These are phyloP conservation scores for Protonemura montana DNA, from an alignment of 2,888 invertebrate genomes.

Conservation along the genomic window DNA sequence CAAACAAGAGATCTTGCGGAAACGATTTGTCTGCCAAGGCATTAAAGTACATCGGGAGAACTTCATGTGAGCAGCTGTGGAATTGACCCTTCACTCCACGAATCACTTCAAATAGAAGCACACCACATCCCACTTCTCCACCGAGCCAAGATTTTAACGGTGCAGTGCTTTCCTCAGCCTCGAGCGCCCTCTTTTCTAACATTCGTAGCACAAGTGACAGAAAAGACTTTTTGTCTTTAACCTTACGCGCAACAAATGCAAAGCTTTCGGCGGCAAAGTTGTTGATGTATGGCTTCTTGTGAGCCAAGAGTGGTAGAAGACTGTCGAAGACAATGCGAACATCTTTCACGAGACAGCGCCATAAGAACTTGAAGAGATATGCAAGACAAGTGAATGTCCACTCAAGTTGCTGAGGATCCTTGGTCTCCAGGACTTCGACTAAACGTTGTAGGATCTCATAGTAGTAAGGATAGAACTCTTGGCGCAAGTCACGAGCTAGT, in stretches of 20 bases:
- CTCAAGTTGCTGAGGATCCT: conserved; percentile 86
- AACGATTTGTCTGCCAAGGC: conserved; percentile 65
- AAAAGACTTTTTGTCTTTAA: conserved; percentile 79
- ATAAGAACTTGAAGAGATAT: conserved; percentile 88
- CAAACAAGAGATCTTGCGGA: conserved; percentile 66
- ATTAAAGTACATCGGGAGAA: conserved; percentile 73
- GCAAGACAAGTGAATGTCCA: conserved; percentile 87
- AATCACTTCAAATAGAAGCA: conserved; percentile 87
- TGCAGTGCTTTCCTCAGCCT: too few relatives aligned
- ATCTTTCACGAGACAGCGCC: conserved; percentile 82
- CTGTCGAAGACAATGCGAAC: conserved; percentile 75
- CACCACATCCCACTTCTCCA: conserved; percentile 81
- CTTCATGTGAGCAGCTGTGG: conserved; percentile 80
- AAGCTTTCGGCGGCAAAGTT: conserved; percentile 97
- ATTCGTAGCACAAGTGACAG: conserved; percentile 73
- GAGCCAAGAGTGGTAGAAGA: conserved; percentile 78
- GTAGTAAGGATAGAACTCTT: conserved; percentile 89
- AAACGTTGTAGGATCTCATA: conserved; percentile 76
- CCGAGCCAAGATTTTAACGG: conserved; percentile 63
- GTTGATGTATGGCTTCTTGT: conserved; percentile 83
- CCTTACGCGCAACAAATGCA: conserved; percentile 91
- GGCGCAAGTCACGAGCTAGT: conserved; percentile 84
- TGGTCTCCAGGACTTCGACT: conserved; percentile 73
- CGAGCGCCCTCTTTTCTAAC: conserved; percentile 59
- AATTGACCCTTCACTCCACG: conserved; percentile 84